These are phyloP conservation scores for Emydocephalus ijimae DNA, from an alignment of 2,113 vertebrate genomes.

Conservation along the genomic window DNA sequence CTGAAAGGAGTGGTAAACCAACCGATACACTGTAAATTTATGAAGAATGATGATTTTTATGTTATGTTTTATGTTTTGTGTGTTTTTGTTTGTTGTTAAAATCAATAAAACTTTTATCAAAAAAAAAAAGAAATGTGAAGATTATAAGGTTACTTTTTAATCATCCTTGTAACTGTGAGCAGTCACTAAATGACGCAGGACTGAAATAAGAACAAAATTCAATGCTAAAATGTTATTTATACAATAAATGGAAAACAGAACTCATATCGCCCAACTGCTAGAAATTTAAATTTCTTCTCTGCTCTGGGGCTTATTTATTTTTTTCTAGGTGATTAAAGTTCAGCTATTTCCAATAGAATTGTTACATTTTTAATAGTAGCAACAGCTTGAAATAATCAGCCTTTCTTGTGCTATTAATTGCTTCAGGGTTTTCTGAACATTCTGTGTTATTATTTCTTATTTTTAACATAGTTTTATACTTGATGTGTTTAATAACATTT, in stretches of 20 bases:
- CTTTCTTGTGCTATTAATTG: not conserved
- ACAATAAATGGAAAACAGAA: not conserved
- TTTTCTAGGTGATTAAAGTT: not conserved
- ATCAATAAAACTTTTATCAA: no score
- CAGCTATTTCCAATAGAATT: not conserved
- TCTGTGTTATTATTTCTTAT: not conserved
- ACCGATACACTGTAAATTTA: no score
- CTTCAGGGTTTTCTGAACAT: not conserved
- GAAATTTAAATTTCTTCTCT: not conserved
- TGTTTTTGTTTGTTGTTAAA: no score
- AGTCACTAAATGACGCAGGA: not conserved
- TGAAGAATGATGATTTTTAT: no score
- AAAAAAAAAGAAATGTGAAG: no score
- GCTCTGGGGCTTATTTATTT: not conserved
- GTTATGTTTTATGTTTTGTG: no score
- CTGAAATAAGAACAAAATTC: not conserved
- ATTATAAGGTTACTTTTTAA: not conserved
- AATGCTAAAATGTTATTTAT: not conserved
- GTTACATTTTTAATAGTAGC: not conserved
- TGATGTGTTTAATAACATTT: not conserved
- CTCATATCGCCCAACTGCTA: not conserved
- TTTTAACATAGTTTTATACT: not conserved
- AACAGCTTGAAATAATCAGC: not conserved
- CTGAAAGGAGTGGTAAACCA: no score
- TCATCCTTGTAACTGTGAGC: not conserved